Percentiles rank a stretch among this genome's conserved stretches.
These are phyloP conservation scores for Pongo pygmaeus DNA, from an alignment of 2,113 vertebrate species.

Conservation along the genomic window DNA sequence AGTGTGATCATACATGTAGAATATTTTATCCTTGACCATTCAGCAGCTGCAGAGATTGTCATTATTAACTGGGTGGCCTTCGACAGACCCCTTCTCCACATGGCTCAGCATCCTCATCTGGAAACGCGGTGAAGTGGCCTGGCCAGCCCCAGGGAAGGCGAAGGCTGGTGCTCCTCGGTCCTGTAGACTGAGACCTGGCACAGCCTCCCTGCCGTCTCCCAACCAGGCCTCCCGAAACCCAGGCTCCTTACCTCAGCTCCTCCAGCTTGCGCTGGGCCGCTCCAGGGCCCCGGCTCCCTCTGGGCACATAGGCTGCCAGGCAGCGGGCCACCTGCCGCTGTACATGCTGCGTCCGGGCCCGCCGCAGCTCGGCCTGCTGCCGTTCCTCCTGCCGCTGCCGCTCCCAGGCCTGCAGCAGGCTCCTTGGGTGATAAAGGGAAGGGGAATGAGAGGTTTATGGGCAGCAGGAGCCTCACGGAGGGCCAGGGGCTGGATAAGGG, in stretches of 20 bases:
- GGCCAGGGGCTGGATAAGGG: neutral
- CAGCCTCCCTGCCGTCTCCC: too few relatives aligned
- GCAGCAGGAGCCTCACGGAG: neutral
- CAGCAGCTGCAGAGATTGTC: neutral
- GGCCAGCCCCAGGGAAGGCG: neutral
- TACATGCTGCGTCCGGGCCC: slow-evolving; percentile 44
- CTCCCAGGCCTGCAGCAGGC: slow-evolving; percentile 71
- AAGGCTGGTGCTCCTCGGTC: neutral
- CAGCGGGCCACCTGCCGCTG: slow-evolving; percentile 76
- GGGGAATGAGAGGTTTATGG: neutral
- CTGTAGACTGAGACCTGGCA: neutral
- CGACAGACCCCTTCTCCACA: neutral
- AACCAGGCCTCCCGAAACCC: rapidly evolving
- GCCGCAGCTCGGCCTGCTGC: slow-evolving; percentile 54
- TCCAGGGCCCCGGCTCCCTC: neutral
- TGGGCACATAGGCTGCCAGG: slow-evolving; percentile 60
- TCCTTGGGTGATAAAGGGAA: slow-evolving; percentile 32
- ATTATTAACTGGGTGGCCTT: neutral
- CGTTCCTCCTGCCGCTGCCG: slow-evolving; percentile 42
- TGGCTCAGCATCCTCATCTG: neutral
- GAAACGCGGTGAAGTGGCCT: neutral
- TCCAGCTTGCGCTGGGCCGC: slow-evolving; percentile 60
- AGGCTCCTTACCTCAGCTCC: slow-evolving; percentile 74
- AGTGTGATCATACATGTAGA: neutral
- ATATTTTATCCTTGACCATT: neutral